Percentiles rank a stretch among this genome's conserved stretches.
Evolutionary conservation across 2,797 vertebrate species (phyloP).

Genomic region (Tiaroga cobitis): DNA sequence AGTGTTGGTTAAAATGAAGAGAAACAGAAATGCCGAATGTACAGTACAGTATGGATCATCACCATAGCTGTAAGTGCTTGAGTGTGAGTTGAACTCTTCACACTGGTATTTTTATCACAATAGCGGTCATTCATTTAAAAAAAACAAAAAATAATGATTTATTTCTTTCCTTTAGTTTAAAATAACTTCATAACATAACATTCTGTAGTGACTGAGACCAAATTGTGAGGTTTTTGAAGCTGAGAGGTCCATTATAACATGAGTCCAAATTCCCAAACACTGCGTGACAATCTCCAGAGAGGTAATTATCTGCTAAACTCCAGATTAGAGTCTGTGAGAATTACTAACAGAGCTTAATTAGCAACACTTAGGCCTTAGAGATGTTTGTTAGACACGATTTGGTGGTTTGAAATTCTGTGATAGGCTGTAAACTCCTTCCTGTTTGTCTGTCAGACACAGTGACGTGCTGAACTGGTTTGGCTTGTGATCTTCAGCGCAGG

Average conservation of each 20-base stretch:
- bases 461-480: neutral
- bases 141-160: neutral
- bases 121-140: neutral
- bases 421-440: neutral
- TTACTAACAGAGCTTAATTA: constrained; percentile 32
- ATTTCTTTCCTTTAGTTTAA: neutral
- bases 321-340: constrained; percentile 31
- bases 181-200: neutral
- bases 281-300: constrained; percentile 19
- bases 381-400: neutral
- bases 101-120: constrained; percentile 5
- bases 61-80: neutral
- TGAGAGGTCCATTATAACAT: neutral
- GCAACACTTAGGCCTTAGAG: neutral
- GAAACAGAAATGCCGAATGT: constrained; percentile 1
- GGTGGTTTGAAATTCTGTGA: neutral
- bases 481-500: neutral
- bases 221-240: neutral
- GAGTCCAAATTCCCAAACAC: constrained; percentile 15
- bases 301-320: constrained; percentile 37
- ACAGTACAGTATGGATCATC: constrained; percentile 2
- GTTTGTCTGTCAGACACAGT: neutral
- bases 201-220: constrained; percentile 1
- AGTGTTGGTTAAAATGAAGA: neutral
- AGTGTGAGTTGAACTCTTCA: constrained; percentile 10